These are phyloP conservation scores for Oegoconia quadripuncta DNA, from an alignment of 2,888 invertebrate genomes.

Conservation along the genomic window DNA sequence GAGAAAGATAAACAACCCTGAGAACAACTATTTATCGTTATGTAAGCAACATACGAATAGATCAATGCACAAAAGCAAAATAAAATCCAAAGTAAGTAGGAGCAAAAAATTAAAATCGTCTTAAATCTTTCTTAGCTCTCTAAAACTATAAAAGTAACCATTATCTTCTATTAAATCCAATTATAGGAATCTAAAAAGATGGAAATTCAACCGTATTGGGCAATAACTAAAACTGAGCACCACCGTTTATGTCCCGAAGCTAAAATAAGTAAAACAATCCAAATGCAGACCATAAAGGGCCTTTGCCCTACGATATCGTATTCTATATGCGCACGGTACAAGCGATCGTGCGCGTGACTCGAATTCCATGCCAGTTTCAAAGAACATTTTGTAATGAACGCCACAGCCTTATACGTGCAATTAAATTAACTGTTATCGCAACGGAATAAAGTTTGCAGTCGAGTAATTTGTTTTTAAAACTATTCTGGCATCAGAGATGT, in stretches of 20 bases:
- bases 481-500: constrained; percentile 20
- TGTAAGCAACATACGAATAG: too few species aligned
- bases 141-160: neutral
- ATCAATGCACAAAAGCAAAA: too few species aligned
- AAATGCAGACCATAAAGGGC: constrained; percentile 56
- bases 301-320: constrained; percentile 50
- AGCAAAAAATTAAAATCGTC: neutral
- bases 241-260: constrained; percentile 35
- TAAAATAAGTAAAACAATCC: constrained; percentile 60
- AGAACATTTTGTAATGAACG: constrained; percentile 39
- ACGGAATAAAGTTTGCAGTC: constrained; percentile 27
- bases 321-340: constrained; percentile 42
- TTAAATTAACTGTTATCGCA: constrained; percentile 29
- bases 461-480: neutral
- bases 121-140: neutral
- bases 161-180: neutral
- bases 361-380: constrained; percentile 39
- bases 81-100: too few species aligned
- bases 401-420: constrained; percentile 28
- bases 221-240: constrained; percentile 5
- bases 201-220: neutral
- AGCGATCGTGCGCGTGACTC: constrained; percentile 33
- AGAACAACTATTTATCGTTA: too few species aligned
- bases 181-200: neutral
- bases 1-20: too few species aligned